Evolutionary conservation across 2,888 invertebrate species (phyloP), one percentile per base, ranked within the genome.

Genomic region (Synergus gifuensis): DNA sequence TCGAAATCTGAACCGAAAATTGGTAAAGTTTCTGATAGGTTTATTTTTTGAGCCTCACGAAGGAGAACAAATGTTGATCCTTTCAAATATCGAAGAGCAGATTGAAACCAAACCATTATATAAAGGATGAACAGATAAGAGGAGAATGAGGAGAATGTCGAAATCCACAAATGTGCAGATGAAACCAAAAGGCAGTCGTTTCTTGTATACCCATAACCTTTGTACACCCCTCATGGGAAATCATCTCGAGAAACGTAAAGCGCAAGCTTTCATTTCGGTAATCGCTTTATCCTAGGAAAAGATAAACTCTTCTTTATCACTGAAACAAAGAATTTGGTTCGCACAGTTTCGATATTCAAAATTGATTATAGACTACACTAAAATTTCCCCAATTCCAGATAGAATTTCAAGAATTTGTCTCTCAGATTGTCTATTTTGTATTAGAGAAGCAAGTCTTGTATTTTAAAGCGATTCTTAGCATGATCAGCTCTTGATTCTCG

Each of bases 161-260:
- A 73, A 73, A 73, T 73, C 69, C 49, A 28, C 46, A 54, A 73
- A 73, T 73, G 69, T 73, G 69, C 46, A 54, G 49, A 73, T 54
- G 69, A 54, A 73, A 73, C 16, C 49, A 73, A 49, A 28, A 28
- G 69, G 49, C 28, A 49, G 67, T 46, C 67, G 46, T 67, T 67
- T 4, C 44, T 46, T 36, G 28, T 28, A 28, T 12, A 67, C 16
- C 28, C 36, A 28, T 9, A 36, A 14, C 16, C 8, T 42, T 46
- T 46, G 7, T 11, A 46, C 46, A 22, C 18, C 49, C 49, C 69
- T 73, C 69, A n/a, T 73, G 69, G 69, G 69, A 73, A 73, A 73
- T 73, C 69, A 73, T 73, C 36, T 28, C 36, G 49, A 49, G 49
- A 67, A 49, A 73, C 69, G 11, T 73, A 46, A 28, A 73, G 69